A percentile compares a stretch with the other conserved stretches of the same genome.
These are phyloP conservation scores for Alectoris magna DNA, from an alignment of 2,797 vertebrate species.

Conservation along the genomic window DNA sequence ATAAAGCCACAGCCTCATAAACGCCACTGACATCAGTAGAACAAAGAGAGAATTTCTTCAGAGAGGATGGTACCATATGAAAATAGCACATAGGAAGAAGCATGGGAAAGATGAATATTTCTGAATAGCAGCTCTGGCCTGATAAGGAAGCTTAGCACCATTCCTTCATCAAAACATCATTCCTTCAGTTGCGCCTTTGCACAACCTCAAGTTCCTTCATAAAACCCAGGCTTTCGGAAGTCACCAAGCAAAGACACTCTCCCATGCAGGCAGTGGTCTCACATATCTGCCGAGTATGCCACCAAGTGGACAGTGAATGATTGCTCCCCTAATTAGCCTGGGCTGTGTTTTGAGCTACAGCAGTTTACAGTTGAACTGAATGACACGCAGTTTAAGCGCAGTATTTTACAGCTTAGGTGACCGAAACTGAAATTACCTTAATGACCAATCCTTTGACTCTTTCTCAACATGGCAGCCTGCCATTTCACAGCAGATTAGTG, in stretches of 20 bases:
- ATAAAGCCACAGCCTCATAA: neutral
- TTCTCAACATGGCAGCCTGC: neutral
- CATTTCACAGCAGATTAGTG: neutral
- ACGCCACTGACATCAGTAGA: neutral
- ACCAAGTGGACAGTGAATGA: neutral
- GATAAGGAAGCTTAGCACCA: neutral
- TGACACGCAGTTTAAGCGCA: neutral
- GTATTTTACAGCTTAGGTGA: neutral
- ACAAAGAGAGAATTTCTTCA: neutral
- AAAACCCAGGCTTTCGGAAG: neutral
- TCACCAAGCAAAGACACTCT: neutral
- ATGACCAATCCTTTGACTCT: neutral
- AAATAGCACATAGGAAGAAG: neutral
- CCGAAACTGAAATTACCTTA: neutral
- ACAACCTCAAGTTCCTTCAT: neutral
- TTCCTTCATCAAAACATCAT: neutral
- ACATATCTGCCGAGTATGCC: neutral
- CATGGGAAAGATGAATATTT: neutral
- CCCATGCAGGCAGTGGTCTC: neutral
- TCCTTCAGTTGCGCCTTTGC: neutral
- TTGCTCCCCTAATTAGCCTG: neutral
- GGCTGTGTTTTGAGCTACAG: neutral
- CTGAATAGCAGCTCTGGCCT: neutral
- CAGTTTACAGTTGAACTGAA: accelerated
- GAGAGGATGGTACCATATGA: neutral